Evolutionary conservation across 2,888 invertebrate genomes (phyloP).

Genomic region (Caprella mutica): DNA sequence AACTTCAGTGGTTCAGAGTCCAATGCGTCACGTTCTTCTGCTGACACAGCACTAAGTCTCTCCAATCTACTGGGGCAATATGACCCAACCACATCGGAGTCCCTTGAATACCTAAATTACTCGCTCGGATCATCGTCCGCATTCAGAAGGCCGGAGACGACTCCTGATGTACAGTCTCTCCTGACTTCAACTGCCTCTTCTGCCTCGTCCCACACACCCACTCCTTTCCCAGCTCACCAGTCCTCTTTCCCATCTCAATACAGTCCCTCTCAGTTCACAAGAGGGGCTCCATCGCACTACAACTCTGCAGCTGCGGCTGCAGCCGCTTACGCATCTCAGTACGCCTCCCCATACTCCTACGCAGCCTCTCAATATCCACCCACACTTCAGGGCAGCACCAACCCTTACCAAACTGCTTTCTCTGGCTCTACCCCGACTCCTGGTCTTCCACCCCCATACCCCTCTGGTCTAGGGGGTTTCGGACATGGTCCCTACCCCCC

Average conservation of each 20-base stretch:
- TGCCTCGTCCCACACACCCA: conserved; percentile 10
- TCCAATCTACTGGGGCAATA: conserved; percentile 19
- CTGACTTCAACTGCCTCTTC: conserved; percentile 19
- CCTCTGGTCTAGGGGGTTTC: conserved; percentile 21
- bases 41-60: conserved; percentile 24
- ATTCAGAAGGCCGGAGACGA: conserved; percentile 27
- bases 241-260: conserved; percentile 23
- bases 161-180: conserved; percentile 21
- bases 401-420: conserved; percentile 24
- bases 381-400: conserved; percentile 16
- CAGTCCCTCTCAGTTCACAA: conserved; percentile 1
- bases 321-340: conserved; percentile 14
- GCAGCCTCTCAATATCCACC: conserved; percentile 25
- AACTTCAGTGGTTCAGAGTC: conserved; percentile 6
- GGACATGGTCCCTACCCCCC: conserved; percentile 20
- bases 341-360: conserved; percentile 15
- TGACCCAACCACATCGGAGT: background rate
- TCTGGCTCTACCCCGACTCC: conserved; percentile 17
- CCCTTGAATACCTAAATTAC: conserved; percentile 32
- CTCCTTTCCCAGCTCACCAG: conserved; percentile 11
- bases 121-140: conserved; percentile 25
- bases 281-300: conserved; percentile 5
- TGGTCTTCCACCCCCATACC: conserved; percentile 19
- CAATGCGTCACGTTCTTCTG: background rate
- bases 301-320: conserved; percentile 10